Percentiles rank a stretch among this genome's conserved stretches.
Evolutionary conservation across 2,113 vertebrate genomes (phyloP).

Genomic region (Ceratotherium simum): DNA sequence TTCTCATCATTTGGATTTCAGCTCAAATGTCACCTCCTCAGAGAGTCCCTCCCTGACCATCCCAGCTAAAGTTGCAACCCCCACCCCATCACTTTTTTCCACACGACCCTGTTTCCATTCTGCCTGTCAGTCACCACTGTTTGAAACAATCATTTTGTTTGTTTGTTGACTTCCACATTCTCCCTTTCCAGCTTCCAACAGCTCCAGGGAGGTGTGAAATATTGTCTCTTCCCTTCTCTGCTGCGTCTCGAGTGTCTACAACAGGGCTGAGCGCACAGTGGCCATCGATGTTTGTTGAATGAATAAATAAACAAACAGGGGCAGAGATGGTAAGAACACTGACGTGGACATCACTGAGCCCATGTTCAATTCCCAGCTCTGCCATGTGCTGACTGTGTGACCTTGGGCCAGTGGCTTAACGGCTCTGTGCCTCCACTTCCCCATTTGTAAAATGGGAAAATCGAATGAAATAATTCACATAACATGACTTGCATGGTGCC

Average conservation of each 20-base stretch:
- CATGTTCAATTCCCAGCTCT: background rate
- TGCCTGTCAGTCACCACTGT: fast-evolving
- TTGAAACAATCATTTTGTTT: background rate
- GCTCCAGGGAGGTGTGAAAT: background rate
- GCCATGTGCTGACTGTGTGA: background rate
- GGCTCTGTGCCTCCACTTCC: background rate
- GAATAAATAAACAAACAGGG: background rate
- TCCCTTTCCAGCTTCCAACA: background rate
- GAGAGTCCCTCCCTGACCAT: background rate
- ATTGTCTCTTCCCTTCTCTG: background rate
- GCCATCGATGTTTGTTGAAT: background rate
- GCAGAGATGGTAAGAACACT: background rate
- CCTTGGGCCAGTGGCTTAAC: background rate
- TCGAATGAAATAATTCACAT: background rate
- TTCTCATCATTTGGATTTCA: background rate
- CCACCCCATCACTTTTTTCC: fast-evolving
- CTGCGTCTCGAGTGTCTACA: background rate
- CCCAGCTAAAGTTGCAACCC: background rate
- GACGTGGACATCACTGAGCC: background rate
- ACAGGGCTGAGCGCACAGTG: no score
- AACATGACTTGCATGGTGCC: background rate
- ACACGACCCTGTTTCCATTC: background rate
- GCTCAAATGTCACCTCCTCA: background rate
- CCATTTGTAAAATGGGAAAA: background rate
- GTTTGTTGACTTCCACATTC: background rate